Percentiles rank a stretch among this genome's conserved stretches.
Conservation (phyloP, 2,113 vertebrate genomes). For the Condylura cristata region DNA sequence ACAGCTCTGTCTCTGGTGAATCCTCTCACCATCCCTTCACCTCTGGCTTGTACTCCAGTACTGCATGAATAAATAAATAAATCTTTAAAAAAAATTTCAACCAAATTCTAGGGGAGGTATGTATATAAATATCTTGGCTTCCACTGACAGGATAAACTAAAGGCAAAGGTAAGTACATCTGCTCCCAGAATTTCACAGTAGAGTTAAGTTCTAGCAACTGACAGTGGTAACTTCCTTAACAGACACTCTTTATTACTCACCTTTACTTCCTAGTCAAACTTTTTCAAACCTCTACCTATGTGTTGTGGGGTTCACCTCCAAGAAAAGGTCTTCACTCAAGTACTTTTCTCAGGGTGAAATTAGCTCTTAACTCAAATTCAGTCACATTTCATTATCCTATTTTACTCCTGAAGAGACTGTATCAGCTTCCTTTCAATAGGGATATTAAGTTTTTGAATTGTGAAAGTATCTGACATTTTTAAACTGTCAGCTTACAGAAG, state of each 20-base stretch:
- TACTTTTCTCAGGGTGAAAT: background rate
- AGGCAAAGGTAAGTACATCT: background rate
- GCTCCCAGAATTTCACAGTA: background rate
- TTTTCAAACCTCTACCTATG: background rate
- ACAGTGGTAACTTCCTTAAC: background rate
- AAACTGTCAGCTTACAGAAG: background rate
- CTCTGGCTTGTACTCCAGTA: too few species aligned
- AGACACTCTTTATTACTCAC: background rate
- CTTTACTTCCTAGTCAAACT: background rate
- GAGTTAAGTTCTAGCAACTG: background rate
- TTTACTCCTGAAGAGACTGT: background rate
- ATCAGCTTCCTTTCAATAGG: background rate
- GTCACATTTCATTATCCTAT: background rate
- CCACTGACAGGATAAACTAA: background rate
- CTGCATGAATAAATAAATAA: too few species aligned
- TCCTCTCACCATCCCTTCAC: too few species aligned
- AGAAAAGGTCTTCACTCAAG: background rate
- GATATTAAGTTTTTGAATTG: background rate
- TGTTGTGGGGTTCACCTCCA: background rate
- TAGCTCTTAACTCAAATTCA: background rate
- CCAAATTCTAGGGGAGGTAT: background rate
- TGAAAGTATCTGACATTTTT: background rate
- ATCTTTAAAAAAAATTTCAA: too few species aligned
- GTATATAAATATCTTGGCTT: background rate
- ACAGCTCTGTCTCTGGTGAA: too few species aligned